These are phyloP conservation scores for Gobiocypris rarus DNA, from an alignment of 2,113 vertebrate genomes.

Conservation along the genomic window DNA sequence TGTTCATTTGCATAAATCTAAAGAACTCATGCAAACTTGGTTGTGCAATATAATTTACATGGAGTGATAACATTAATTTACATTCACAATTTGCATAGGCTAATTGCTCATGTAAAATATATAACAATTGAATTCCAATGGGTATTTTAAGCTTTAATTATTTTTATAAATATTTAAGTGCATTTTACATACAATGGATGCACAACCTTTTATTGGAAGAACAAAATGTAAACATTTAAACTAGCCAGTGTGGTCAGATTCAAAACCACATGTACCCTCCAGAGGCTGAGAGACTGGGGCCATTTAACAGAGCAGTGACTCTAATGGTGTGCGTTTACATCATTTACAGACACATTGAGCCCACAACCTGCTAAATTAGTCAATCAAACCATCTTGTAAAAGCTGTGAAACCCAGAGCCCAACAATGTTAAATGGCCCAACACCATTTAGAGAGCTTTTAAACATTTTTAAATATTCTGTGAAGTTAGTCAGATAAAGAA, in stretches of 20 bases:
- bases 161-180: not conserved
- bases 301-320: conserved; percentile 19
- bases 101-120: not conserved
- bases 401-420: not conserved
- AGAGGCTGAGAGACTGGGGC: conserved; percentile 17
- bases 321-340: conserved; percentile 23
- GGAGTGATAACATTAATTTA: not conserved
- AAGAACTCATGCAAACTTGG: not conserved
- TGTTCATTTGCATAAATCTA: not conserved
- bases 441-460: not conserved
- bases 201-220: not conserved
- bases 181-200: not conserved
- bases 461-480: not conserved
- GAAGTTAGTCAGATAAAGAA: not conserved
- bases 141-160: not conserved
- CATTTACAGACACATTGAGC: not conserved
- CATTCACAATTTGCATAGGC: not conserved
- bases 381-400: conserved; percentile 3
- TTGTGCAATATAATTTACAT: not conserved
- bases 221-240: not conserved
- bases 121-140: not conserved
- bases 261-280: conserved; percentile 20
- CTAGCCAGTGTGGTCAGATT: conserved; percentile 27
- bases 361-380: conserved; percentile 1
- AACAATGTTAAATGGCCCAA: not conserved